phyloP scores from a whole-genome alignment of 2,888 invertebrate genomes.

The Chrysolina oricalcia region DNA sequence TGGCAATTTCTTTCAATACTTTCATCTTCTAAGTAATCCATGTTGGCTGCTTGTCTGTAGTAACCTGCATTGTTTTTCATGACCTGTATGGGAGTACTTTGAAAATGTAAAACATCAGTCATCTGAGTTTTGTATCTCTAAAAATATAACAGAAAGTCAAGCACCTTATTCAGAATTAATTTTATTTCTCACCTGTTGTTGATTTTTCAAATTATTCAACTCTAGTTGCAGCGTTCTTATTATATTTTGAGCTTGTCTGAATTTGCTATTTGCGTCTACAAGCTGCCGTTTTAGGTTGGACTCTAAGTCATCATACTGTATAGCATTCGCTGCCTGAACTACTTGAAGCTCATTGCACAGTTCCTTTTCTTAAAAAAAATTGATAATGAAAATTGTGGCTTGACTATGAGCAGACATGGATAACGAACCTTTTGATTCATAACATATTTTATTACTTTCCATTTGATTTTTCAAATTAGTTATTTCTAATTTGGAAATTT shows the following conservation, averaged over 20 bases:
- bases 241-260: constrained; percentile 48
- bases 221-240: constrained; percentile 47
- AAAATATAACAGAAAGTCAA: constrained; percentile 1
- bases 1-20: neutral
- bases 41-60: neutral
- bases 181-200: constrained; percentile 35
- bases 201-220: constrained; percentile 48
- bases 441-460: constrained; percentile 40
- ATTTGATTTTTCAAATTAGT: constrained; percentile 46
- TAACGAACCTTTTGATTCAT: constrained; percentile 49
- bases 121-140: constrained; percentile 24
- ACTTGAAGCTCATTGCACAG: constrained; percentile 53
- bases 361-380: constrained; percentile 47
- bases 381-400: neutral
- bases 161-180: neutral
- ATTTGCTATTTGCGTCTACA: constrained; percentile 50
- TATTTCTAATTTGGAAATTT: constrained; percentile 37
- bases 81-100: constrained; percentile 28
- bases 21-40: neutral
- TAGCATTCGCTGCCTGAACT: constrained; percentile 47
- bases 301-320: constrained; percentile 55
- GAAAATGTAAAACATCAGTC: constrained; percentile 21
- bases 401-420: neutral
- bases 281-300: constrained; percentile 50
- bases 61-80: constrained; percentile 11